phyloP scores from a whole-genome alignment of 2,797 vertebrate genomes.

The Masticophis lateralis region DNA sequence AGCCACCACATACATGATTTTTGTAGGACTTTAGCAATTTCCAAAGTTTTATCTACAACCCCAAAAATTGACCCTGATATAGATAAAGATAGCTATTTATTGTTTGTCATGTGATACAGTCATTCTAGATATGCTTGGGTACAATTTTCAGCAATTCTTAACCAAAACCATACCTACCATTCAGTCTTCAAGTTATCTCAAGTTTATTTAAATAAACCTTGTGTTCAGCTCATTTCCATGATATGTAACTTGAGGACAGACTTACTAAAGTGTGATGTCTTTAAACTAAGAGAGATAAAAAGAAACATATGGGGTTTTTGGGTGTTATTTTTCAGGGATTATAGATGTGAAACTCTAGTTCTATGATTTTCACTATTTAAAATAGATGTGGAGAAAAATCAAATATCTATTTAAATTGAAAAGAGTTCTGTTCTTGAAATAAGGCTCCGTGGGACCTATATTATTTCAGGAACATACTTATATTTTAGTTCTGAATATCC shows the following conservation, averaged over 20 bases:
- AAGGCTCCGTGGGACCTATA: not conserved
- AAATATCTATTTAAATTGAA: slow-evolving; percentile 42
- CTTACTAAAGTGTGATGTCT: not conserved
- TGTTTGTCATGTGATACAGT: not conserved
- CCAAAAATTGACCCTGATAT: not conserved
- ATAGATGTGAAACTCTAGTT: not conserved
- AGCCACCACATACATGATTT: not conserved
- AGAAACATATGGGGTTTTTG: not conserved
- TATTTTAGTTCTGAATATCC: not conserved
- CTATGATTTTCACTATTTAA: not conserved
- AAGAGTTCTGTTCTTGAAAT: not conserved
- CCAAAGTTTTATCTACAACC: not conserved
- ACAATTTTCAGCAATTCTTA: not conserved
- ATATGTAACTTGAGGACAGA: not conserved
- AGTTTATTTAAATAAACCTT: not conserved
- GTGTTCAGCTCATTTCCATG: not conserved
- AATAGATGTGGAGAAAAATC: slow-evolving; percentile 28
- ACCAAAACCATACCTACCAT: not conserved
- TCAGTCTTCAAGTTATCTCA: not conserved
- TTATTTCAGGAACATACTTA: slow-evolving; percentile 18
- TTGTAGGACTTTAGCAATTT: not conserved
- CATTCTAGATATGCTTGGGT: not conserved
- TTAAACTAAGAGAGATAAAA: not conserved
- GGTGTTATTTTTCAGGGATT: not conserved
- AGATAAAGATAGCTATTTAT: not conserved